These are phyloP conservation scores for Parazoanthus swiftii DNA, from an alignment of 92 coral and sea anemone genomes.

Conservation along the genomic window DNA sequence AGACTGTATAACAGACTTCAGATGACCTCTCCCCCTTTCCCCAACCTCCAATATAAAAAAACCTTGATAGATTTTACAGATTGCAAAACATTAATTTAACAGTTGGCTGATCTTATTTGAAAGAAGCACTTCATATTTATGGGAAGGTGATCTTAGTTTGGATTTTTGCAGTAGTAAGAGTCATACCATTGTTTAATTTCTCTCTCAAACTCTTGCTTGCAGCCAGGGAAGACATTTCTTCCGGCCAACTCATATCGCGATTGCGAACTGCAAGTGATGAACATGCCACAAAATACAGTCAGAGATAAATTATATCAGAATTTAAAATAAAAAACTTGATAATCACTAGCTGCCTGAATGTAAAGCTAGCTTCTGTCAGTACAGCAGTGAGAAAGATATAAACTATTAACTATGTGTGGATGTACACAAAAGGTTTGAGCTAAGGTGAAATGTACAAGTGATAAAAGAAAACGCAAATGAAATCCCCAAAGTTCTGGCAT, in stretches of 20 bases:
- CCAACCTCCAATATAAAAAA: no score
- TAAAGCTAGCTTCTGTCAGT: background rate
- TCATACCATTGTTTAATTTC: slow-evolving; percentile 86
- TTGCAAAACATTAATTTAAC: no score
- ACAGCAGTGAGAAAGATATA: background rate
- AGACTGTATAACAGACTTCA: background rate
- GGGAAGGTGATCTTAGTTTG: background rate
- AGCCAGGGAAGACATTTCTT: slow-evolving; percentile 98
- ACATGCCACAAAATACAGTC: background rate
- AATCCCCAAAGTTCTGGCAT: no score
- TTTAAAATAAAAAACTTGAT: background rate
- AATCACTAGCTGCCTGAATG: no score
- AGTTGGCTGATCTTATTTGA: no score
- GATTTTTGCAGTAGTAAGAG: background rate
- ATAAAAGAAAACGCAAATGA: no score
- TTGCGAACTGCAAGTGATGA: slow-evolving; percentile 73
- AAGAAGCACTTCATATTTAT: background rate
- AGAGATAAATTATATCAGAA: background rate
- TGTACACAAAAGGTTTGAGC: no score
- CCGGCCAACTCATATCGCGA: slow-evolving; percentile 99
- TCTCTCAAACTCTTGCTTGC: slow-evolving; percentile 85
- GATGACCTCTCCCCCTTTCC: background rate
- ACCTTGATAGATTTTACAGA: background rate
- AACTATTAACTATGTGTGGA: no score
- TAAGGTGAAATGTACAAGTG: no score